Evolutionary conservation across 2,888 invertebrate species (phyloP), one percentile per base, ranked within the genome.

Genomic region (Drosophila anceps): DNA sequence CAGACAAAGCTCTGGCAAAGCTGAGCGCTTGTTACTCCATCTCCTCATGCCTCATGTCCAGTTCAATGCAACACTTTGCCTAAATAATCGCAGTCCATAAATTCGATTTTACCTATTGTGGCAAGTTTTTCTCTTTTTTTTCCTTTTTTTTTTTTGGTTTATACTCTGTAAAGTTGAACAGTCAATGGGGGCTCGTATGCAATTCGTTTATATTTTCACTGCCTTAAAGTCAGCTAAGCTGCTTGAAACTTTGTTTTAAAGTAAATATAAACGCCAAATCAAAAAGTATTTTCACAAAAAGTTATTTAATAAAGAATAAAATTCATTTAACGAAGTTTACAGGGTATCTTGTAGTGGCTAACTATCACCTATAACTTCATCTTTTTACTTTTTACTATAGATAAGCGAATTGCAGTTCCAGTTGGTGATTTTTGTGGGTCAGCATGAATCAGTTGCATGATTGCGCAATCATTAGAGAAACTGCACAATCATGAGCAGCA

Each of bases 11-110:
- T 15, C 24, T 15, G 51, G 41, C 58, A 18, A n/a, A 44, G 54
- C 35, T 41, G 35, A 15, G 20, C 57, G 20, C 20, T 43, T 57
- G 20, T 43, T 57, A 5, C 55, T 4, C 15, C 53, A 27, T 27
- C 13, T 15, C 27, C 7, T 53, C 59, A 39, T 64, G 54, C 70
- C 77, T 46, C 61, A 43, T 53, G 33, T 64, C 58, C 81, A 69
- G 51, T 50, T 70, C 60, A 29, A 50, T 74, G 48, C 65, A 68
- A 76, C 74, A 82, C 82, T 81, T 84, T 72, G 80, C 74, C 62
- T 67, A 77, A 77, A 73, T 79, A 86, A 84, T 84, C 79, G 73
- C 48, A 43, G 66, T 63, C 62, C 80, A 78, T 82, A 82, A 85
- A 82, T 84, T 72, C 46, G 65, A 70, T 46, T 48, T 61, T 35